Evolutionary conservation across 2,797 vertebrate species (phyloP).

Genomic region (Eleutherodactylus coqui): DNA sequence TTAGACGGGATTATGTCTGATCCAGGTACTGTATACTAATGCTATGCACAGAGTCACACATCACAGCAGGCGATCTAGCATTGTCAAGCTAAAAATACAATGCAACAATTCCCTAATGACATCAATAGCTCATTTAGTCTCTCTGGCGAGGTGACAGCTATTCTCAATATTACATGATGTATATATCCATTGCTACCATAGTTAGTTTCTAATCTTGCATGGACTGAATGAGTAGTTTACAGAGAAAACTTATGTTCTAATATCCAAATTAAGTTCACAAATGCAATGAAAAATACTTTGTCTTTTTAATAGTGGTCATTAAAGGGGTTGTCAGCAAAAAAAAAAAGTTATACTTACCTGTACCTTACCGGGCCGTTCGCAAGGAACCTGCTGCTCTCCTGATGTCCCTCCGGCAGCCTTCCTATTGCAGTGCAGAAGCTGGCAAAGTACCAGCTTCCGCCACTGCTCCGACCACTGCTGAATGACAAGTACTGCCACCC

Average conservation of each 20-base stretch:
- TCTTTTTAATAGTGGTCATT: too few relatives aligned
- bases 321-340: too few relatives aligned
- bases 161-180: conserved; percentile 29
- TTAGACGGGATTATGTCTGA: conserved; percentile 42
- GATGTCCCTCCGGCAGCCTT: too few relatives aligned
- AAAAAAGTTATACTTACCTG: too few relatives aligned
- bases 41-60: conserved; percentile 30
- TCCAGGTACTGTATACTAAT: conserved; percentile 26
- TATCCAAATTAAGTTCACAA: not conserved
- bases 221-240: not conserved
- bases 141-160: conserved; percentile 29
- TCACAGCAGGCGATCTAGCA: conserved; percentile 28
- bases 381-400: too few relatives aligned
- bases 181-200: conserved; percentile 10
- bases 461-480: too few relatives aligned
- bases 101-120: conserved; percentile 19
- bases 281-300: not conserved
- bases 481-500: too few relatives aligned
- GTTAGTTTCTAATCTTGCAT: not conserved
- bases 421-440: too few relatives aligned
- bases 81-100: conserved; percentile 40
- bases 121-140: conserved; percentile 35
- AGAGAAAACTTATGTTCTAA: not conserved
- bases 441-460: too few relatives aligned
- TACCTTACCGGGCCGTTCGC: too few relatives aligned